Conservation (phyloP, 2,888 invertebrate species). For the Trachelus troglodyta region DNA sequence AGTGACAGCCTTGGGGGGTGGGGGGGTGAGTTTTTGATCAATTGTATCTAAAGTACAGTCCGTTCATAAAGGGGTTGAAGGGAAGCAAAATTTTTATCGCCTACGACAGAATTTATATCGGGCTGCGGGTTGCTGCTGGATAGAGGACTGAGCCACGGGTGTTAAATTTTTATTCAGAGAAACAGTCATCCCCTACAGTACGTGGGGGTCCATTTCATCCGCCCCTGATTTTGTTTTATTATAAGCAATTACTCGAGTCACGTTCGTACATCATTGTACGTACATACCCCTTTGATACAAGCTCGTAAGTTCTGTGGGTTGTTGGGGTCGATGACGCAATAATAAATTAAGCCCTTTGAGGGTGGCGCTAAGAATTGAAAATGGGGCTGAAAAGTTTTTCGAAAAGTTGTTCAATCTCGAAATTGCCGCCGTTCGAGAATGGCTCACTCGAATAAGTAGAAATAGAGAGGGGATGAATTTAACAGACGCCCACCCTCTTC, state of each 20-base stretch:
- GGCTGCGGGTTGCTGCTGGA: background rate
- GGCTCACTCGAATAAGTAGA: too few relatives aligned
- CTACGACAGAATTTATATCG: background rate
- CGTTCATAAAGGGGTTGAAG: background rate
- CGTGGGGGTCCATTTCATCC: background rate
- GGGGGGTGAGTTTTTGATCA: background rate
- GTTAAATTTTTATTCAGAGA: background rate
- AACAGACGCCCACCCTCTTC: too few relatives aligned
- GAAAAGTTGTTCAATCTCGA: background rate
- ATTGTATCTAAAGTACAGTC: background rate
- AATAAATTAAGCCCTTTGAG: too few relatives aligned
- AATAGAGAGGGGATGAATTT: background rate
- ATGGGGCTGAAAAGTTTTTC: too few relatives aligned
- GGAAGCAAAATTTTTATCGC: background rate
- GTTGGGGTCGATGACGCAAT: too few relatives aligned
- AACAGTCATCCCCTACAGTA: background rate
- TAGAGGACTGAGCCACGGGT: background rate
- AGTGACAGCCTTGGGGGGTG: background rate
- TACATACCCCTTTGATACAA: background rate
- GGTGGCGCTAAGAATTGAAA: too few relatives aligned
- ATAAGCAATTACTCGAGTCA: background rate
- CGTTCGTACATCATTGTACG: too few relatives aligned
- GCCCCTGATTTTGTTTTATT: too few relatives aligned
- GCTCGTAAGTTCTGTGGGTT: background rate
- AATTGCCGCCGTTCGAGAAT: background rate